A percentile compares a stretch with the other conserved stretches of the same genome.
Conservation (phyloP, 1,140 invertebrate genomes). For the Ceratina japonica region DNA sequence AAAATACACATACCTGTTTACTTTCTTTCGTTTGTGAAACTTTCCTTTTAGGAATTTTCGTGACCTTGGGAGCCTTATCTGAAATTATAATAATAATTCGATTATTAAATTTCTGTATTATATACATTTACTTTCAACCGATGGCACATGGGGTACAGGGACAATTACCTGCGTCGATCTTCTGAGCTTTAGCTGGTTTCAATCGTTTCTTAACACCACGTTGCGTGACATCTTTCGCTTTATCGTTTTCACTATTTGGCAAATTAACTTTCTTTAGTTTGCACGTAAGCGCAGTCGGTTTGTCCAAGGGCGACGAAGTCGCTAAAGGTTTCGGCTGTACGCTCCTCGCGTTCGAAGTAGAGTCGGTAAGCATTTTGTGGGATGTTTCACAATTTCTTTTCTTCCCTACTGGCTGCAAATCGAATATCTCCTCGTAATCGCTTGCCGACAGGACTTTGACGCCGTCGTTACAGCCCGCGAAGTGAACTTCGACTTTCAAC, state of each 20-base stretch:
- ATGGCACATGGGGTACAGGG: no score
- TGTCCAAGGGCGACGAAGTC: constrained; percentile 64
- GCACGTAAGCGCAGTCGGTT: background rate
- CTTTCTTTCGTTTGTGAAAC: constrained; percentile 46
- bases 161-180: constrained; percentile 43
- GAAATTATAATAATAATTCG: constrained; percentile 5
- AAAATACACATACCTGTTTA: constrained; percentile 54
- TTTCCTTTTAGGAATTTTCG: constrained; percentile 61
- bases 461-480: constrained; percentile 44
- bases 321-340: constrained; percentile 52
- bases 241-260: constrained; percentile 4
- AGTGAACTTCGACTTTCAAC: constrained; percentile 58
- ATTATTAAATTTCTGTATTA: background rate
- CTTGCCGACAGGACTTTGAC: constrained; percentile 58
- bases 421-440: constrained; percentile 69
- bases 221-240: constrained; percentile 14
- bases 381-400: constrained; percentile 47
- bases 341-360: constrained; percentile 15
- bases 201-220: constrained; percentile 28
- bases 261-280: constrained; percentile 47
- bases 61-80: constrained; percentile 9
- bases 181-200: constrained; percentile 22
- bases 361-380: background rate
- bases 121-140: background rate
- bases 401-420: constrained; percentile 59